Evolutionary conservation across 2,797 vertebrate species (phyloP).

Genomic region (Ceyx erithaca): DNA sequence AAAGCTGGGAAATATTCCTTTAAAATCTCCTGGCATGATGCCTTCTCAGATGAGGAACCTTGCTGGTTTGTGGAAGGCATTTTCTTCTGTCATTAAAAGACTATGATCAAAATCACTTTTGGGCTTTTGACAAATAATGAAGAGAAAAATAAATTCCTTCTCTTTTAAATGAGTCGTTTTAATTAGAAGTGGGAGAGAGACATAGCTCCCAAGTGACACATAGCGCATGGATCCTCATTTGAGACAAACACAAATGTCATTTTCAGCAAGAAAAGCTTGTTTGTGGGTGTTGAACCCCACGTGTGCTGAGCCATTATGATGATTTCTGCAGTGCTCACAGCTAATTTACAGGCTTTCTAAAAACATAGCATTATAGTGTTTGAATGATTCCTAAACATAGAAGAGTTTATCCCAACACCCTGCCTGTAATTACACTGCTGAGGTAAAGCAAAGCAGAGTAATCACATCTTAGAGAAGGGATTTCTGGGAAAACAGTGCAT

Average conservation of each 20-base stretch:
- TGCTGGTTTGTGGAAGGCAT: background rate
- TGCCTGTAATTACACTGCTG: slow-evolving; percentile 34
- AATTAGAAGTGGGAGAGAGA: background rate
- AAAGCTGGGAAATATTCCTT: background rate
- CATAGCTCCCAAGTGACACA: background rate
- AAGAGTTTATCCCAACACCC: slow-evolving; percentile 31
- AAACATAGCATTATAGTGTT: slow-evolving; percentile 19
- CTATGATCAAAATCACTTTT: background rate
- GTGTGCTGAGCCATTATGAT: background rate
- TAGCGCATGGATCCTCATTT: background rate
- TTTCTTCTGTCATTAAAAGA: slow-evolving; percentile 1
- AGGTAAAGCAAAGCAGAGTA: slow-evolving; percentile 37
- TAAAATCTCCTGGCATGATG: background rate
- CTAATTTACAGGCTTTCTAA: slow-evolving; percentile 51
- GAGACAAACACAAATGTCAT: slow-evolving; percentile 7
- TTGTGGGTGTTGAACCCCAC: slow-evolving; percentile 15
- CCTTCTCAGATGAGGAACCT: background rate
- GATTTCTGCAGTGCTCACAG: slow-evolving; percentile 11
- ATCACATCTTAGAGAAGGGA: slow-evolving; percentile 5
- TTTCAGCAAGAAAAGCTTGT: background rate
- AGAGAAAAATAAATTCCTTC: slow-evolving; percentile 5
- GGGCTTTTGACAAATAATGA: slow-evolving; percentile 12
- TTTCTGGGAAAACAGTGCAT: background rate
- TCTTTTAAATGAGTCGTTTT: background rate
- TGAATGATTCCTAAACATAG: slow-evolving; percentile 47